Percentiles rank a stretch among this genome's conserved stretches.
These are phyloP conservation scores for Ceratosolen fusciceps DNA, from an alignment of 1,140 invertebrate species.

Conservation along the genomic window DNA sequence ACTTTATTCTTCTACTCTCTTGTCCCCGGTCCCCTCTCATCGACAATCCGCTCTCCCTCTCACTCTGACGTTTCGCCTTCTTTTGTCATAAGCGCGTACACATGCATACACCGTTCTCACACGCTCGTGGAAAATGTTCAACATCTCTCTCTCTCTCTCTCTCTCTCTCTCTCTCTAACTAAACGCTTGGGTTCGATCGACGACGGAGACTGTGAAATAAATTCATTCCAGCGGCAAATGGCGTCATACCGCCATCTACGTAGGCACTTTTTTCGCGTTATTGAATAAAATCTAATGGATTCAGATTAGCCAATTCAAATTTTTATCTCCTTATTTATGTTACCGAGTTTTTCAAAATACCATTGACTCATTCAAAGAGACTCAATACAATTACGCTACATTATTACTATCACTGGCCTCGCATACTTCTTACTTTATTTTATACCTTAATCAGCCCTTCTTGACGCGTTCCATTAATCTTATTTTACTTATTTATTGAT, in stretches of 20 bases:
- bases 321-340: slow-evolving; percentile 7
- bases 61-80: too few species aligned
- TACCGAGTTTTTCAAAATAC: not conserved
- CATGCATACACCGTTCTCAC: not conserved
- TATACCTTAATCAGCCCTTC: too few species aligned
- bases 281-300: slow-evolving; percentile 11
- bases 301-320: slow-evolving; percentile 2
- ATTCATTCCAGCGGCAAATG: not conserved
- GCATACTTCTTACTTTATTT: too few species aligned
- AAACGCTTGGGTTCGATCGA: not conserved
- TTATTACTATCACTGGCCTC: too few species aligned
- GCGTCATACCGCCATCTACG: not conserved
- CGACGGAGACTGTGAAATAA: not conserved
- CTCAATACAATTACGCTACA: too few species aligned
- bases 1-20: not conserved
- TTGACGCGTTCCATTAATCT: too few species aligned
- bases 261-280: not conserved
- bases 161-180: too few species aligned
- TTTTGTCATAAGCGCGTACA: not conserved
- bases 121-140: not conserved
- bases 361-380: too few species aligned
- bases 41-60: too few species aligned
- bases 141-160: too few species aligned
- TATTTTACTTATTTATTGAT: too few species aligned
- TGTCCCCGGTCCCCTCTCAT: too few species aligned